Conservation (phyloP, 2,888 invertebrate species). For the Brachyopa scutellaris region DNA sequence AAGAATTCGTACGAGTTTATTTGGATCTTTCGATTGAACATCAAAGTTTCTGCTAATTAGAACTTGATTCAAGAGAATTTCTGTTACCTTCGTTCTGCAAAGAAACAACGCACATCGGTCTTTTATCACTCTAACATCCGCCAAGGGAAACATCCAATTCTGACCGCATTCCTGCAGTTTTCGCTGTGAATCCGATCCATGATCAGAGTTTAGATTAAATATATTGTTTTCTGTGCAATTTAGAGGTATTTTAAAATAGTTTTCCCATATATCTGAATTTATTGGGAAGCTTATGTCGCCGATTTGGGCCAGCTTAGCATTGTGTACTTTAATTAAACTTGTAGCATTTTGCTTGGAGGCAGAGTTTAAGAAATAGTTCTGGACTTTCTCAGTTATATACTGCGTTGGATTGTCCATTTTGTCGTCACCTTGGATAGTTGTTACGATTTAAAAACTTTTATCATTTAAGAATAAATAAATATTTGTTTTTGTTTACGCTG, state of each 20-base stretch:
- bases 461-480: no score
- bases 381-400: constrained; percentile 23
- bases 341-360: constrained; percentile 36
- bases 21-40: constrained; percentile 33
- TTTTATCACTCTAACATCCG: constrained; percentile 56
- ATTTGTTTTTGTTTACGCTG: no score
- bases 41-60: constrained; percentile 71
- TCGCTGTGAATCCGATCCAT: constrained; percentile 10
- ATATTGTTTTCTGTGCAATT: constrained; percentile 38
- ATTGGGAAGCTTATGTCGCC: constrained; percentile 87
- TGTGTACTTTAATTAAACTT: constrained; percentile 84
- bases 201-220: background rate
- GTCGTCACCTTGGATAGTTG: background rate
- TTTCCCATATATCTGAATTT: constrained; percentile 84
- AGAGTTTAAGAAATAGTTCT: constrained; percentile 22
- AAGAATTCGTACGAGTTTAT: background rate
- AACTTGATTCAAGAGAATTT: constrained; percentile 72
- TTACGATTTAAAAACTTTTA: no score
- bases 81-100: constrained; percentile 73
- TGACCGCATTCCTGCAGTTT: constrained; percentile 70
- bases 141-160: constrained; percentile 75
- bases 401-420: constrained; percentile 43
- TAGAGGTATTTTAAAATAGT: constrained; percentile 76
- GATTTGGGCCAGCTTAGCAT: constrained; percentile 83
- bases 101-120: constrained; percentile 76